Evolutionary conservation across 2,888 invertebrate species (phyloP), one percentile per base, ranked within the genome.

Genomic region (Capitulum mitella): DNA sequence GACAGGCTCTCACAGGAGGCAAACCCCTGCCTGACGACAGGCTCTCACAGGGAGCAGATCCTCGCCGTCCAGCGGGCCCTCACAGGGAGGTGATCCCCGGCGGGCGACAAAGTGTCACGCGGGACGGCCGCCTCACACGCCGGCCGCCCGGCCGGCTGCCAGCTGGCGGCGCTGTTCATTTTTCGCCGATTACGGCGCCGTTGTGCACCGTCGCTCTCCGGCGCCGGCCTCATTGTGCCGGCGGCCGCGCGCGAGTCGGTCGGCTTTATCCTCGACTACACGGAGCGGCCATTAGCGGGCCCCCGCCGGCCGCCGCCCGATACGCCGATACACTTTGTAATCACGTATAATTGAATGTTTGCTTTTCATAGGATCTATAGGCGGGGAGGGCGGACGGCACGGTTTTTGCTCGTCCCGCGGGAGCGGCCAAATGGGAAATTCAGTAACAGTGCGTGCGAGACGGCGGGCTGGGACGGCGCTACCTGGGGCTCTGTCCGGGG

Each of bases 281-380:
- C 37, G 22, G 37, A 70, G 70, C 26, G 10, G 37, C 70, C 70
- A 70, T 70, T 70, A 70, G 40, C 70, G 40, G 37, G 26, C 37
- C 34, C 40, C 3, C 40, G 40, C 70, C 26, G 29, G n/a, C 34
- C 70, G 22, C 10, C 70, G 70, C 70, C 70, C 70, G 26, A 37
- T 40, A 40, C 70, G 40, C 70, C 70, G 70, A 70, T 70, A 70
- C 70, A 70, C 70, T 70, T 70, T 70, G 70, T 70, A 70, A 70
- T 70, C 70, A 40, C 70, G 70, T 70, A 70, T 70, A 70, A 70
- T 70, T 70, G 70, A 70, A 70, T 70, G 70, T 70, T 70, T 70
- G 70, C 70, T 37, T 70, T 70, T 70, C 70, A 70, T 70, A 70
- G 70, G 70, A 70, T 70, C 70, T 34, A 70, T 70, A 70, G 40